Evolutionary conservation across 2,888 invertebrate genomes (phyloP), one percentile per base, ranked within the genome.

Genomic region (Hemithea aestivaria): DNA sequence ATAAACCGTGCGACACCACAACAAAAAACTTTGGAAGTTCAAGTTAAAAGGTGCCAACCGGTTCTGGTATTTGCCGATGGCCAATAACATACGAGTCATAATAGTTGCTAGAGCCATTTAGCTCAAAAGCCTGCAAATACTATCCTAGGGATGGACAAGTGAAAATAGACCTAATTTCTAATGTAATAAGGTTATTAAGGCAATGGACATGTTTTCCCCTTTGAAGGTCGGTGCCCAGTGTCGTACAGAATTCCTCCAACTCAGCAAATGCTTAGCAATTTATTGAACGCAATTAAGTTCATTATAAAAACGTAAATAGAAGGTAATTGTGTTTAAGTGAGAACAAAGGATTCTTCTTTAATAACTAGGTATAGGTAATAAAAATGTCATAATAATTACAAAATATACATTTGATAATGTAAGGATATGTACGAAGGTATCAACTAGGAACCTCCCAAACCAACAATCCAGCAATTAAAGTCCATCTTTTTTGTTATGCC

Each of bases 191-290:
- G 62, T 52, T 56, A 53, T 58, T 62, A 57, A 54, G 58, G 57
- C 43, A 43, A 50, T 40, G 48, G 38, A 30, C 32, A 25, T 49
- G 63, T 64, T 82, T 80, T 81, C 79, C 79, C 71, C 66, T 24
- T 44, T 54, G 76, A 80, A 82, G 81, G 79, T 66, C 71, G 71
- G 67, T 71, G 77, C 66, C 71, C 72, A 74, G 62, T 60, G 65
- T 55, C 59, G 57, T 56, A 62, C 58, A 56, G 45, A 51, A 51
- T 60, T 57, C 48, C 46, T 54, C 55, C 47, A 55, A 54, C 40
- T 53, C 53, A 48, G 57, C 55, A 64, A 62, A 62, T 62, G 44
- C n/a, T 26, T 2, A 9, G 24, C 28, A 11, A 35, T 35, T 44
- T 60, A 63, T 58, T 53, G 58, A 16, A 5, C 16, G 16, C 5